Conservation (phyloP, 2,797 vertebrate genomes). For the Carapus acus region DNA sequence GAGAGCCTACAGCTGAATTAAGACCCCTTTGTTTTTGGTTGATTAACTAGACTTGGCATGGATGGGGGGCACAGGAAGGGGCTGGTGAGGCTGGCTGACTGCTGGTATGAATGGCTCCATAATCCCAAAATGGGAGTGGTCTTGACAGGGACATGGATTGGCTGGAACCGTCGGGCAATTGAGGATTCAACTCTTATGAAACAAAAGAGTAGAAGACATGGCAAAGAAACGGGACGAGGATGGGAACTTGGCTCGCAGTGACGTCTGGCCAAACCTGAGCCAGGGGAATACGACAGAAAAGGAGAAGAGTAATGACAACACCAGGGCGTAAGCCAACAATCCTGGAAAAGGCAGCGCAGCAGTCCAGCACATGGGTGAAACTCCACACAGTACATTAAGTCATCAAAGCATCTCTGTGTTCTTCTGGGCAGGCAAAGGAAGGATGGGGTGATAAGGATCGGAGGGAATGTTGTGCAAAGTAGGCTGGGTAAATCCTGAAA, state of each 20-base stretch:
- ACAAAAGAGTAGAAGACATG: constrained; percentile 34
- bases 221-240: constrained; percentile 26
- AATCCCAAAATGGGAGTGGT: constrained; percentile 38
- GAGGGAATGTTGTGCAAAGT: constrained; percentile 27
- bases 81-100: constrained; percentile 29
- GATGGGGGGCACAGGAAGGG: constrained; percentile 30
- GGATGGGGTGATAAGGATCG: constrained; percentile 9
- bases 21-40: constrained; percentile 61
- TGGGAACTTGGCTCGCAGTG: constrained; percentile 46
- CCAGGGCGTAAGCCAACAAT: neutral
- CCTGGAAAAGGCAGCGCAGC: constrained; percentile 1
- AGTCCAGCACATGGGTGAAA: neutral
- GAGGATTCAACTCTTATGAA: constrained; percentile 29
- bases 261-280: constrained; percentile 11
- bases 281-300: constrained; percentile 18
- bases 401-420: neutral
- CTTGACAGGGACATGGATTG: constrained; percentile 40
- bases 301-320: constrained; percentile 1
- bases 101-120: constrained; percentile 29
- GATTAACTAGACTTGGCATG: constrained; percentile 66
- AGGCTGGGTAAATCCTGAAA: constrained; percentile 36
- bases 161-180: constrained; percentile 30
- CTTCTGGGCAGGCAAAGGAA: constrained; percentile 9
- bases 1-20: constrained; percentile 57
- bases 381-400: neutral